Conservation (phyloP, 2,888 invertebrate species). For the Steromphala cineraria region DNA sequence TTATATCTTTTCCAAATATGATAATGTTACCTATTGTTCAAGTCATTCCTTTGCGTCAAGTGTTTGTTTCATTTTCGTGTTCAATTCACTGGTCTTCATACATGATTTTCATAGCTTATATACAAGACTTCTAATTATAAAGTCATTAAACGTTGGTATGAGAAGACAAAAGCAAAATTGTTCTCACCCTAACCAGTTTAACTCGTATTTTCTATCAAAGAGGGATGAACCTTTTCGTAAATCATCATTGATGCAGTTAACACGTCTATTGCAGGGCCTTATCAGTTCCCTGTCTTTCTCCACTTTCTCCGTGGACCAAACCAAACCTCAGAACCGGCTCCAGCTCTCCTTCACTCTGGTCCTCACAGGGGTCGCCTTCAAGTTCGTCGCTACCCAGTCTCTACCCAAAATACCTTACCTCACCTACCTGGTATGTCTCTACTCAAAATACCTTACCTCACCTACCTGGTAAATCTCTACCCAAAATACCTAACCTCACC, state of each 20-base stretch:
- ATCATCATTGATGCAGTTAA: not conserved
- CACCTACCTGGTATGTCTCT: conserved; percentile 68
- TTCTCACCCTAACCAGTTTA: too few relatives aligned
- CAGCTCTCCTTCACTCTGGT: conserved; percentile 72
- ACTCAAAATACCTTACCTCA: not conserved
- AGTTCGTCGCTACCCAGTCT: conserved; percentile 72
- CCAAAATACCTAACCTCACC: not conserved
- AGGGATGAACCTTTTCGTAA: too few relatives aligned
- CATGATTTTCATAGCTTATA: too few relatives aligned
- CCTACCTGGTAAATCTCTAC: not conserved
- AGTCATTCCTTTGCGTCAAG: too few relatives aligned
- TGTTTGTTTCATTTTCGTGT: too few relatives aligned
- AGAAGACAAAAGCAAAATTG: too few relatives aligned
- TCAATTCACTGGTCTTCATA: too few relatives aligned
- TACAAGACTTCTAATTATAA: too few relatives aligned
- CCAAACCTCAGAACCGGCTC: conserved; percentile 66
- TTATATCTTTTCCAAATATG: too few relatives aligned
- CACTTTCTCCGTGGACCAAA: conserved; percentile 68
- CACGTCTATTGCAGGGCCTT: conserved; percentile 57
- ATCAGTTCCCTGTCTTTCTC: conserved; percentile 70
- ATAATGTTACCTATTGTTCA: too few relatives aligned
- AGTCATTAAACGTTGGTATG: too few relatives aligned
- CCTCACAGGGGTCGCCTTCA: conserved; percentile 72
- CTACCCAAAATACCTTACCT: conserved; percentile 73
- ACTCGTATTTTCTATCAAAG: too few relatives aligned